A percentile compares a stretch with the other conserved stretches of the same genome.
phyloP scores from a whole-genome alignment of 2,797 vertebrate genomes.

The Enteromius paludinosus region DNA sequence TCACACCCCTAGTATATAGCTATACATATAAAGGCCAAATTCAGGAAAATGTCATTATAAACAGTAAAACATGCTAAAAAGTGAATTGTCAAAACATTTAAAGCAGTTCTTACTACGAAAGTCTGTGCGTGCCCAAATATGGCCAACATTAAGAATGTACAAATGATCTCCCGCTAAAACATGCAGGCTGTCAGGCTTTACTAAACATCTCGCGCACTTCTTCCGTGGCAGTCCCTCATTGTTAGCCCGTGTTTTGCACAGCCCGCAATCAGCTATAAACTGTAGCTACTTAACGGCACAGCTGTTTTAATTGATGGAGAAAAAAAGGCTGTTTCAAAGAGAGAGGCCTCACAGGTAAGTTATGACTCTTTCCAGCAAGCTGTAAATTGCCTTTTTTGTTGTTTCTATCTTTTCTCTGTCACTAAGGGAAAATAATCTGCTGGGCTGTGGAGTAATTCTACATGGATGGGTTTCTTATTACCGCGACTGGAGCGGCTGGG shows the following conservation, averaged over 20 bases:
- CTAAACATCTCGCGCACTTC: not conserved
- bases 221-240: constrained; percentile 30
- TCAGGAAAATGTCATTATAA: not conserved
- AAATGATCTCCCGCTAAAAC: constrained; percentile 4
- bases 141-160: not conserved
- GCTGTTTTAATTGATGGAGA: constrained; percentile 41
- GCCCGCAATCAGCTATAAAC: constrained; percentile 51
- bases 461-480: constrained; percentile 64
- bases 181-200: not conserved
- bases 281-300: constrained; percentile 27
- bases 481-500: constrained; percentile 56
- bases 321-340: constrained; percentile 66
- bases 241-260: constrained; percentile 58
- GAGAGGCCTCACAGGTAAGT: constrained; percentile 74
- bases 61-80: not conserved
- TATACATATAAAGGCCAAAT: not conserved
- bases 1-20: no score
- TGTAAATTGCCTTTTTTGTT: constrained; percentile 62
- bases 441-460: constrained; percentile 60
- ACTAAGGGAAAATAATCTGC: constrained; percentile 60
- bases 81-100: not conserved
- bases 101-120: not conserved
- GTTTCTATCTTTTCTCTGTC: constrained; percentile 73
- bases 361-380: constrained; percentile 60
- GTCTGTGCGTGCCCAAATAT: not conserved